Percentiles rank a stretch among this genome's conserved stretches.
Conservation (phyloP, 2,113 vertebrate species). For the Salvelinus sp. region DNA sequence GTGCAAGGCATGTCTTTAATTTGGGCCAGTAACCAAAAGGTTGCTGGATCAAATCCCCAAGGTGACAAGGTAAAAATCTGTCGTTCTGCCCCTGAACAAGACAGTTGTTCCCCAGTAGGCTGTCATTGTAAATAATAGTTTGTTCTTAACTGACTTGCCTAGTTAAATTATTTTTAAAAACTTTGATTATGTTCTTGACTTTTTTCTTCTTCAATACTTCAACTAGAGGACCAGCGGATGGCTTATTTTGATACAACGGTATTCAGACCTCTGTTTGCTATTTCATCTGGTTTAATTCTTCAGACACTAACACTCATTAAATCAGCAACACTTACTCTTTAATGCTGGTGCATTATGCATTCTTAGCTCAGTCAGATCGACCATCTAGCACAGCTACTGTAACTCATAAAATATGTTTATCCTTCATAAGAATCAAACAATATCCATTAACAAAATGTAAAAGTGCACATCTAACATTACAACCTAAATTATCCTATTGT, state of each 20-base stretch:
- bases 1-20: background rate
- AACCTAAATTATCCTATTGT: conserved; percentile 6
- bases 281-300: background rate
- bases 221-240: too few species aligned
- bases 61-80: too few species aligned
- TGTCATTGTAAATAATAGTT: too few species aligned
- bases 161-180: too few species aligned
- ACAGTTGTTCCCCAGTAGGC: too few species aligned
- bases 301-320: conserved; percentile 1
- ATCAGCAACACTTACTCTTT: conserved; percentile 33
- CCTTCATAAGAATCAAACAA: conserved; percentile 19
- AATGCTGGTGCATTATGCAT: conserved; percentile 35
- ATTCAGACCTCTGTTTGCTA: background rate
- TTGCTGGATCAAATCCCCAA: too few species aligned
- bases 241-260: background rate
- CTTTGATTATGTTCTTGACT: background rate
- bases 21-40: background rate
- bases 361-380: conserved; percentile 29
- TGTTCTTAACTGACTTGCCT: too few species aligned
- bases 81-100: too few species aligned
- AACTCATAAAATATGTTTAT: conserved; percentile 51
- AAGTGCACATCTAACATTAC: background rate
- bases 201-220: background rate
- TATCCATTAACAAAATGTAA: conserved; percentile 8
- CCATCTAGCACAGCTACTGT: background rate